These are phyloP conservation scores for Pegoplata infirma DNA, from an alignment of 2,888 invertebrate genomes.

Conservation along the genomic window DNA sequence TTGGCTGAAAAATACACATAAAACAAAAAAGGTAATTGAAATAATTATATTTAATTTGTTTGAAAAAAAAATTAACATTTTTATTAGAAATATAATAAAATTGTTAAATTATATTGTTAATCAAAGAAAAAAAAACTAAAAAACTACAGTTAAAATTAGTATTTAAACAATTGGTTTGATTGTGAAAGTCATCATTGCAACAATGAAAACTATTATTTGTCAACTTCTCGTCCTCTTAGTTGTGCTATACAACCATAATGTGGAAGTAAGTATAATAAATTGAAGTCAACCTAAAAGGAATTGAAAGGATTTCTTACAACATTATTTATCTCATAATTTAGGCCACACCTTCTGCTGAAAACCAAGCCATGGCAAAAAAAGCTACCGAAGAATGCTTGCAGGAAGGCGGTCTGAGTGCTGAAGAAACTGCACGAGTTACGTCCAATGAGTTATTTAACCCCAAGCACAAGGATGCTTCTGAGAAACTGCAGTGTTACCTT, in stretches of 20 bases:
- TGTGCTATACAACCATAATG: neutral
- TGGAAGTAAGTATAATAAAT: constrained; percentile 1
- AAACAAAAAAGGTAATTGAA: constrained; percentile 33
- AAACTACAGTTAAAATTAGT: constrained; percentile 20
- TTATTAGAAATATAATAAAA: too few species aligned
- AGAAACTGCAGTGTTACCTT: constrained; percentile 42
- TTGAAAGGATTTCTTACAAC: neutral
- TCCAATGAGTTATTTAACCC: neutral
- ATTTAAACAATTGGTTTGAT: constrained; percentile 16
- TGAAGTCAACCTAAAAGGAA: too few species aligned
- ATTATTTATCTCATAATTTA: neutral
- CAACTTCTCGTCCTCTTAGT: neutral
- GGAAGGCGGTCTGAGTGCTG: constrained; percentile 60
- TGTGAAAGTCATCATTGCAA: constrained; percentile 24
- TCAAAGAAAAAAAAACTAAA: too few species aligned
- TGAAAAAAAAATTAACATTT: too few species aligned
- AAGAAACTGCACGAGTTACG: constrained; percentile 34
- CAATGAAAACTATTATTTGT: constrained; percentile 18
- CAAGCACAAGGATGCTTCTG: constrained; percentile 5
- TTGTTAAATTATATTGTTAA: too few species aligned
- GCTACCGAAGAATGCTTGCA: constrained; percentile 66
- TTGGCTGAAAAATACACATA: too few species aligned
- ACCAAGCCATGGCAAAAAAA: neutral
- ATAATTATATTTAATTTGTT: too few species aligned
- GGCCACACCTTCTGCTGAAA: neutral